Conservation (phyloP, 2,888 invertebrate species). For the Macrophya alboannulata region DNA sequence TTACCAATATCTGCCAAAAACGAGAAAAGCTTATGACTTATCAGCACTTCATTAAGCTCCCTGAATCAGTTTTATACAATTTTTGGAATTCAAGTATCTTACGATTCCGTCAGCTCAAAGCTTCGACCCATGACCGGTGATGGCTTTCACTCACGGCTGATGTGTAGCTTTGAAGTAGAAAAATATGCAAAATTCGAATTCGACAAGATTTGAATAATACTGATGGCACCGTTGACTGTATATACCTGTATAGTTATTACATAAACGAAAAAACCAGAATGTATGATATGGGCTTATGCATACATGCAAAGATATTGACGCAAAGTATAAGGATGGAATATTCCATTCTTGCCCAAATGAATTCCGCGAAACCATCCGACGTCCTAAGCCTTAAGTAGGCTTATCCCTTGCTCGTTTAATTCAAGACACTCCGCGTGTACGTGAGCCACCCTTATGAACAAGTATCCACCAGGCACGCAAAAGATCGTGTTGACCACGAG, state of each 20-base stretch:
- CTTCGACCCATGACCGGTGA: background rate
- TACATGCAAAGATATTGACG: background rate
- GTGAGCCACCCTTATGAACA: background rate
- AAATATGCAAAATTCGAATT: constrained; percentile 9
- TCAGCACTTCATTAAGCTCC: background rate
- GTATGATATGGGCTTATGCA: constrained; percentile 1
- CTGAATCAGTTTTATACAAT: background rate
- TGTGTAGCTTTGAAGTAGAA: background rate
- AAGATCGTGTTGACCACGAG: constrained; percentile 24
- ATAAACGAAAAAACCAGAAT: background rate
- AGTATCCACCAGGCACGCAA: constrained; percentile 38
- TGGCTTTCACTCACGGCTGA: background rate
- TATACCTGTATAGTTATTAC: background rate
- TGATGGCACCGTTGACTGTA: background rate
- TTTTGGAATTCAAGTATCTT: background rate
- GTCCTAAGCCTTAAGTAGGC: constrained; percentile 18
- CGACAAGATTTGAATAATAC: background rate
- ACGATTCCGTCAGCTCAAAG: background rate
- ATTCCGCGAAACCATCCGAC: constrained; percentile 21
- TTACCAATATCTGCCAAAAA: background rate
- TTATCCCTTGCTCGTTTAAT: constrained; percentile 33
- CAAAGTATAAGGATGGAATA: constrained; percentile 19
- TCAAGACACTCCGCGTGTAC: constrained; percentile 18
- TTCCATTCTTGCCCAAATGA: constrained; percentile 11
- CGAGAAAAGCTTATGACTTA: background rate